Base-by-base conservation (phyloP, 2,113 vertebrate genomes). In the Oophaga pumilio region DNA sequence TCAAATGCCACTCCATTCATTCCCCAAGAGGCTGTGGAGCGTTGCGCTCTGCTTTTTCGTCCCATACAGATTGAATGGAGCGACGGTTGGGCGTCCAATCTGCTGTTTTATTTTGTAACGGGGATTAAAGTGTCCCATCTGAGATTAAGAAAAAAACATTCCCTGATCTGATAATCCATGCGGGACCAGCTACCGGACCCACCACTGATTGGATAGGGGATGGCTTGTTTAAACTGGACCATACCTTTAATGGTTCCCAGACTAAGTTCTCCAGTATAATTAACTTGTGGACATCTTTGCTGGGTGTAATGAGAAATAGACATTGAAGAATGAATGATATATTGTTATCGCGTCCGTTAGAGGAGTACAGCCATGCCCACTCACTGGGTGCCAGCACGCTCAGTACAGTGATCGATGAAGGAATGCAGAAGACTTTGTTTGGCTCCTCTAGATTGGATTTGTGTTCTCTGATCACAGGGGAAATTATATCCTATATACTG, bases 231-330 rank as follows among this genome's bases (percentile, higher is more conserved):
- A 4, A 2, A 43, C 33, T 43, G 33, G 33, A 43, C 33, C 3
- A 43, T 43, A 43, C 33, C 33, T 24, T 86, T 68, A 53, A 86
- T 78, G 74, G 24, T 17, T 78, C 24, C 9, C 60, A 68, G 60
- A 17, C 59, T 28, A 62, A 78, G 43, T 66, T 77, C 33, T 76
- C 12, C 74, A 85, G 49, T 68, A 64, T 49, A 22, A n/a, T 64
- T 76, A 53, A 26, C 22, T 69, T 26, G 49, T 68, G n/a, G 49
- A 78, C 66, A 68, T 33, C 59, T 64, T 79, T 53, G 68, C 43
- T 52, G 60, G 24, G 10, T 11, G 20, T 86, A 86, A 86, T 86
- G 62, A 80, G 85, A 69, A 71, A 71, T 59, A 87, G 80, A 66
- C 43, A 24, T 64, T 81, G 28, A 18, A 11, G 73, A 78, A 77